Evolutionary conservation across 1,140 invertebrate species (phyloP).

Genomic region (Venturia canescens): DNA sequence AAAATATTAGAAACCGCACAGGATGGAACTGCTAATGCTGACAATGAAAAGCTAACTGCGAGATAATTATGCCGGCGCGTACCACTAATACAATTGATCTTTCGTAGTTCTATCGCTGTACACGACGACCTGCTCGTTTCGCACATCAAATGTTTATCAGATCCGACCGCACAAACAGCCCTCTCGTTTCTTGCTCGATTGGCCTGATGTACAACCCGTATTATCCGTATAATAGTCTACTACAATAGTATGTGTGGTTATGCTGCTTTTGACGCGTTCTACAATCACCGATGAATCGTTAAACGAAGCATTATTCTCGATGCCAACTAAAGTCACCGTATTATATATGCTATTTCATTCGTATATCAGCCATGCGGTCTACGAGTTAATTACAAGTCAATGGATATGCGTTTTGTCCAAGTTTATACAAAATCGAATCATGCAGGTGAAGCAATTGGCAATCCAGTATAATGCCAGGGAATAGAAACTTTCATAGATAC

Average conservation of each 20-base stretch:
- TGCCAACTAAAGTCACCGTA: slow-evolving; percentile 8
- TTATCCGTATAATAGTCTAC: slow-evolving; percentile 27
- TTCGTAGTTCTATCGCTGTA: not conserved
- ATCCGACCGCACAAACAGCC: slow-evolving; percentile 11
- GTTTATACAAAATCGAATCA: not conserved
- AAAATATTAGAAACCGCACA: not conserved
- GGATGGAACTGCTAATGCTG: not conserved
- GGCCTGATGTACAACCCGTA: slow-evolving; percentile 19
- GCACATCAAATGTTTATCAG: slow-evolving; percentile 31
- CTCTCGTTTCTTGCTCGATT: slow-evolving; percentile 18
- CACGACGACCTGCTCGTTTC: not conserved
- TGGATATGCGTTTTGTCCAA: not conserved
- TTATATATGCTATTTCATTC: slow-evolving; percentile 31
- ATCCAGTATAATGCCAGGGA: not conserved
- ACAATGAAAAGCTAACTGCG: not conserved
- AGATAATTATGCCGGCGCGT: not conserved
- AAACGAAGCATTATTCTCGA: slow-evolving; percentile 35
- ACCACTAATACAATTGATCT: slow-evolving; percentile 1
- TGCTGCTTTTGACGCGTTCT: slow-evolving; percentile 30
- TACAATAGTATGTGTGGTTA: not conserved
- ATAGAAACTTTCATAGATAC: not conserved
- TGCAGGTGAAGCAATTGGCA: not conserved
- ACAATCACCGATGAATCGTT: slow-evolving; percentile 36
- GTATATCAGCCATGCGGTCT: not conserved
- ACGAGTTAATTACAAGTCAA: slow-evolving; percentile 32